Conservation (phyloP, 2,888 invertebrate genomes). For the Noctua janthina region DNA sequence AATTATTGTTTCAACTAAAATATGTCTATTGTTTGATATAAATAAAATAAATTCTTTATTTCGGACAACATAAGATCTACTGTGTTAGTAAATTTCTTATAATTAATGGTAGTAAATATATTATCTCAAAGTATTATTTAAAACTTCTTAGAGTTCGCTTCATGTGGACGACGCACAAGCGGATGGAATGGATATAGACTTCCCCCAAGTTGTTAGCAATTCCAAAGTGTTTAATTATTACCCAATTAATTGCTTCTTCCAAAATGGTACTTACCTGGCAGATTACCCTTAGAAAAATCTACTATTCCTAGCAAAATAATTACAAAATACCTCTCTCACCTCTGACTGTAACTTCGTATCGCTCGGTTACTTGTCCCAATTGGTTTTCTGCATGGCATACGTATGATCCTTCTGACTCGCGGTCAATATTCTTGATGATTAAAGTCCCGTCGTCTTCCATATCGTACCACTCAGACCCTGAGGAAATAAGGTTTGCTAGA, state of each 20-base stretch:
- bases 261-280: neutral
- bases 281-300: neutral
- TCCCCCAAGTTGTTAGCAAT: neutral
- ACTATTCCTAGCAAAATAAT: neutral
- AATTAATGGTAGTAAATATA: too few species aligned
- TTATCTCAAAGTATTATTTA: too few species aligned
- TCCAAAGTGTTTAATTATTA: neutral
- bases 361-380: conserved; percentile 66
- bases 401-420: conserved; percentile 67
- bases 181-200: neutral
- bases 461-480: conserved; percentile 75
- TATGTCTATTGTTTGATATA: too few species aligned
- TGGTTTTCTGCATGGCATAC: conserved; percentile 74
- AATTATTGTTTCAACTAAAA: too few species aligned
- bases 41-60: too few species aligned
- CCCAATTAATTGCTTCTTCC: neutral
- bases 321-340: conserved; percentile 67
- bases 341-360: conserved; percentile 69
- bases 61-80: too few species aligned
- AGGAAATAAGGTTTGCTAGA: neutral
- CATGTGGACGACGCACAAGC: too few species aligned
- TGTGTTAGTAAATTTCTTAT: too few species aligned
- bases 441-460: conserved; percentile 75
- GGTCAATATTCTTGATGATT: conserved; percentile 72
- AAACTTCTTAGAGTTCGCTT: too few species aligned